These are phyloP conservation scores for Ichneumon xanthorius DNA, from an alignment of 2,888 invertebrate species.

Conservation along the genomic window DNA sequence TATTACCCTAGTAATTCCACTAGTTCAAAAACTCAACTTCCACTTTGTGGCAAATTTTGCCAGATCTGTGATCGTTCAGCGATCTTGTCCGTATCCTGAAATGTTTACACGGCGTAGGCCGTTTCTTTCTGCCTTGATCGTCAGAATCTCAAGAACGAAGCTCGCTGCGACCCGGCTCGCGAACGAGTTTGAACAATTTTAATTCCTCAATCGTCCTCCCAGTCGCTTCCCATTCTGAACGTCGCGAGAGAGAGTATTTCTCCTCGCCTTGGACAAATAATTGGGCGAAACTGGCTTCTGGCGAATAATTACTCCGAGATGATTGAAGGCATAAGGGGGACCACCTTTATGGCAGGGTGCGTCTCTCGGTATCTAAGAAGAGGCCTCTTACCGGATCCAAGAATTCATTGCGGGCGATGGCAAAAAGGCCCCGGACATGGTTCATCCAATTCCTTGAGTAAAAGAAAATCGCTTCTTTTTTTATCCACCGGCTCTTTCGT, in stretches of 20 bases:
- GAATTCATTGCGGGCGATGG: conserved; percentile 16
- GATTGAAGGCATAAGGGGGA: conserved; percentile 72
- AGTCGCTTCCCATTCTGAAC: conserved; percentile 53
- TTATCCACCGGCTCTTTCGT: not conserved
- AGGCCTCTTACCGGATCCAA: conserved; percentile 40
- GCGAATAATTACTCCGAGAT: conserved; percentile 78
- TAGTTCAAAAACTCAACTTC: not conserved
- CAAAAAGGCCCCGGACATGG: conserved; percentile 15
- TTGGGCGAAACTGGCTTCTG: conserved; percentile 78
- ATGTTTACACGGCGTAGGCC: not conserved
- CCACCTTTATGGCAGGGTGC: conserved; percentile 35
- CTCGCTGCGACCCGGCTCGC: conserved; percentile 41
- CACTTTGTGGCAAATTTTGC: not conserved
- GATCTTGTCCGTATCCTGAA: not conserved
- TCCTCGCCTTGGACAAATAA: conserved; percentile 76
- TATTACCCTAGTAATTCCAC: not conserved
- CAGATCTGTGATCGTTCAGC: not conserved
- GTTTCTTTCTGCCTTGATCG: conserved; percentile 39
- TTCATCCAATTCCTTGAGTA: conserved; percentile 7
- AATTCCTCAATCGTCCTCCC: conserved; percentile 79
- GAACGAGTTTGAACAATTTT: conserved; percentile 78
- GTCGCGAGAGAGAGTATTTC: conserved; percentile 24
- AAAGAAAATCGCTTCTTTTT: not conserved
- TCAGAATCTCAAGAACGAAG: conserved; percentile 61
- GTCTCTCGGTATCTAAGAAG: conserved; percentile 44